Evolutionary conservation across 2,888 invertebrate species (phyloP).

Genomic region (Trichogramma dendrolimi): DNA sequence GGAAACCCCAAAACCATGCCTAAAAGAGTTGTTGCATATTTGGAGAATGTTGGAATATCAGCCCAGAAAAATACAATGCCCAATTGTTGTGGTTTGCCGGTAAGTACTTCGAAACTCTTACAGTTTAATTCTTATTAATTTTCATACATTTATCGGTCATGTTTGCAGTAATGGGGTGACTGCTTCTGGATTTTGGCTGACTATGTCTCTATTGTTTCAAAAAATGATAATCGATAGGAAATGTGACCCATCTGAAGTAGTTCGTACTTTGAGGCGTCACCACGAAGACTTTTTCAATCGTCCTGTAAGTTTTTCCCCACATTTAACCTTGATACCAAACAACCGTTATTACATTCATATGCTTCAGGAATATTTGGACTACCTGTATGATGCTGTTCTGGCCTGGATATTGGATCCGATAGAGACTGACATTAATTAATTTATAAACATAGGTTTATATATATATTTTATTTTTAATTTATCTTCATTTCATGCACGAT

Average conservation of each 20-base stretch:
- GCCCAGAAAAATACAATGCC: slow-evolving; percentile 40
- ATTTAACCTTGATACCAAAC: not conserved
- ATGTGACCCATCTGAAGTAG: slow-evolving; percentile 54
- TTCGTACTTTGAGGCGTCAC: slow-evolving; percentile 51
- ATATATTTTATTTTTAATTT: not conserved
- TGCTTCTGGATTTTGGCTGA: slow-evolving; percentile 53
- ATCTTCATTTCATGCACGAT: not conserved
- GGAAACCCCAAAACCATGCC: slow-evolving; percentile 31
- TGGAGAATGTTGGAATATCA: slow-evolving; percentile 46
- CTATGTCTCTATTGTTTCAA: slow-evolving; percentile 52
- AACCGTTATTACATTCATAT: not conserved
- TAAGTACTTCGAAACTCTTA: slow-evolving; percentile 26
- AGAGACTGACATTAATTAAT: not conserved
- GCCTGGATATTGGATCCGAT: not conserved
- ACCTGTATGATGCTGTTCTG: slow-evolving; percentile 46
- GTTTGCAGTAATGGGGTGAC: slow-evolving; percentile 53
- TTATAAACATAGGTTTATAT: not conserved
- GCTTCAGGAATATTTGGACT: slow-evolving; percentile 49
- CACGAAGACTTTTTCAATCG: slow-evolving; percentile 49
- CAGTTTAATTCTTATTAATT: not conserved
- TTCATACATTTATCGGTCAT: not conserved
- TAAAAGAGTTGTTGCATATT: slow-evolving; percentile 43
- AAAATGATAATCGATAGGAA: slow-evolving; percentile 54
- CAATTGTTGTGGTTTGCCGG: slow-evolving; percentile 51
- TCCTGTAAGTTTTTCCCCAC: slow-evolving; percentile 37